These are phyloP conservation scores for Hylaea fasciaria DNA, from an alignment of 2,888 invertebrate genomes.

Conservation along the genomic window DNA sequence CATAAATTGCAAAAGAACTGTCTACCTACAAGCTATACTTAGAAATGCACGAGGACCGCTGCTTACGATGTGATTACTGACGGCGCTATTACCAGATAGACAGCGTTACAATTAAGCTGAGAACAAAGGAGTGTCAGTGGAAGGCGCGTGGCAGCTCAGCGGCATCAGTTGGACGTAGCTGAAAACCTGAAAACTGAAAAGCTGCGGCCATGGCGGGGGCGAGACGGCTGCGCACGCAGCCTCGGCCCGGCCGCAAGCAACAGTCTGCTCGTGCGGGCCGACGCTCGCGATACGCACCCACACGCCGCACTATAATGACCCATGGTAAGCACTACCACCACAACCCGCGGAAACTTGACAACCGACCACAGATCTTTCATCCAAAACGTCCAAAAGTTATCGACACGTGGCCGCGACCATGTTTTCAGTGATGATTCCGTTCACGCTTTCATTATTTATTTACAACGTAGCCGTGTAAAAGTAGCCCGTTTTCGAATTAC, in stretches of 20 bases:
- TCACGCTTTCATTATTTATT: constrained; percentile 72
- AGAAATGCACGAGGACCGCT: constrained; percentile 27
- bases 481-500: constrained; percentile 48
- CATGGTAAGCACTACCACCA: constrained; percentile 73
- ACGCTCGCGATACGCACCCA: constrained; percentile 64
- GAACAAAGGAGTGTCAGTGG: constrained; percentile 68
- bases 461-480: constrained; percentile 55
- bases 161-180: constrained; percentile 41
- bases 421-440: constrained; percentile 71
- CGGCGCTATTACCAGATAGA: constrained; percentile 51
- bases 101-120: constrained; percentile 65
- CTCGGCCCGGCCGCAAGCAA: constrained; percentile 76
- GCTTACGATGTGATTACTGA: constrained; percentile 39
- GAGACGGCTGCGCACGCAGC: constrained; percentile 71
- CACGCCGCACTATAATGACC: constrained; percentile 71
- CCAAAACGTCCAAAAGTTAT: constrained; percentile 3
- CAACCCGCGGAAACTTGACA: constrained; percentile 47
- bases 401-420: constrained; percentile 33
- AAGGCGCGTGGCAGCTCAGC: constrained; percentile 56
- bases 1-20: neutral
- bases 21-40: neutral
- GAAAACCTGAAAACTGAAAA: constrained; percentile 31
- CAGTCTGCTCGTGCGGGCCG: constrained; percentile 82
- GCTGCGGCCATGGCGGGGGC: constrained; percentile 46
- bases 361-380: constrained; percentile 23